A percentile compares a stretch with the other conserved stretches of the same genome.
phyloP scores from a whole-genome alignment of 1,140 invertebrate genomes.

The Zaprionus inermis region DNA sequence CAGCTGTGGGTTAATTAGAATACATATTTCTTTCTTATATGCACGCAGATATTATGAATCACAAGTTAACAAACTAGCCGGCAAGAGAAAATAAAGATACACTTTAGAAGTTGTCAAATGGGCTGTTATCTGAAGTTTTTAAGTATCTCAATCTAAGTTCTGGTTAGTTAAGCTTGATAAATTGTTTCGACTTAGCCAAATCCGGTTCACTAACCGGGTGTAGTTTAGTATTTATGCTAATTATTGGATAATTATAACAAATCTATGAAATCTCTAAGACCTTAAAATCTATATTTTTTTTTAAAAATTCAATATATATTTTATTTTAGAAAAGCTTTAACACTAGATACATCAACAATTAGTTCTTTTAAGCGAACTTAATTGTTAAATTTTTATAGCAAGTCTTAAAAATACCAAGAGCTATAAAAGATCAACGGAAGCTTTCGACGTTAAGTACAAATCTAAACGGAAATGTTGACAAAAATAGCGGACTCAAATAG shows the following conservation, averaged over 20 bases:
- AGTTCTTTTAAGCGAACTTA: background rate
- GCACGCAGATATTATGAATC: slow-evolving; percentile 28
- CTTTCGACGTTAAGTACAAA: background rate
- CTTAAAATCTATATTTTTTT: too few relatives aligned
- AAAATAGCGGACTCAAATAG: slow-evolving; percentile 46
- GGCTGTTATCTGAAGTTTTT: background rate
- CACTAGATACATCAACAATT: background rate
- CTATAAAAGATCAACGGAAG: slow-evolving; percentile 4
- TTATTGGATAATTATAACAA: background rate
- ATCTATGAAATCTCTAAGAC: too few relatives aligned
- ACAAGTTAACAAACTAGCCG: background rate
- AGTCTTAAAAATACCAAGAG: background rate
- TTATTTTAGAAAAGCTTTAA: too few relatives aligned
- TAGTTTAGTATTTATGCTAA: background rate
- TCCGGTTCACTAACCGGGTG: background rate
- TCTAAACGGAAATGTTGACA: slow-evolving; percentile 27
- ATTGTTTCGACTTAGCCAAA: background rate
- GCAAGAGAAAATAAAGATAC: slow-evolving; percentile 10
- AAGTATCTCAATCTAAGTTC: slow-evolving; percentile 14
- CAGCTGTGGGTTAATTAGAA: slow-evolving; percentile 50
- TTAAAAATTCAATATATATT: too few relatives aligned
- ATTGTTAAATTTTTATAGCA: slow-evolving; percentile 2
- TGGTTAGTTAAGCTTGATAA: background rate
- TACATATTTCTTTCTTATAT: slow-evolving; percentile 38
- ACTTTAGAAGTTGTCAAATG: slow-evolving; percentile 4